Evolutionary conservation across 2,888 invertebrate species (phyloP), one percentile per base, ranked within the genome.

Genomic region (Andricus curvator): DNA sequence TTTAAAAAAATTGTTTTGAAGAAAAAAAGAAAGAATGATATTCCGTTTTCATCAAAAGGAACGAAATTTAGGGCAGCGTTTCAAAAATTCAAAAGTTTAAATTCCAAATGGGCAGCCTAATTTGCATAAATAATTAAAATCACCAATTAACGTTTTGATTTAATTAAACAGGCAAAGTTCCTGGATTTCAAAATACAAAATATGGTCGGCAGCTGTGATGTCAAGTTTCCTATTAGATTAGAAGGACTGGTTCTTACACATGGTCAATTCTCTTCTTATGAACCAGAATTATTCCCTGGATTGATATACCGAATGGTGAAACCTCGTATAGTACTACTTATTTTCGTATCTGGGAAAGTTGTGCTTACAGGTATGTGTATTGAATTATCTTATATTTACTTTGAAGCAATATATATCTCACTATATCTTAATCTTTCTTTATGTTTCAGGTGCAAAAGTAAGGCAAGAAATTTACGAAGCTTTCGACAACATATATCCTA

Each of bases 221-320:
- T 97, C 0, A 96, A 96, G 88, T 97, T 97, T 93, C 97, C 97
- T 3, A 97, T 97, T 82, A 94, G 97, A 87, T 93, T 97, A 82
- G 97, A 97, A 93, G 96, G 96, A 51, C 93, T 97, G 62, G 96
- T 96, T 70, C 93, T 97, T n/a, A 96, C 96, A 5, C 97, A 97
- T 91, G 95, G 96, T 84, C 96, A 97, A 92, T 97, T 97, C 91
- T 92, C 92, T 25, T 92, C 92, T 0, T 99, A 99, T 92, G 99
- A 99, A 93, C 99, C 99, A 0, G 99, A 99, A 93, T 93, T 99
- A 80, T 99, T 99, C 93, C 99, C 99, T n/a, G 99, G 99, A 17
- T 94, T 99, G 41, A 98, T 99, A 81, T 99, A 99, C 93, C 95
- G 99, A 88, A 98, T 99, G 98, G 98, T 99, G 33, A 98, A 99